These are phyloP conservation scores for Rhinolophus sinicus DNA, from an alignment of 2,113 vertebrate species.

Conservation along the genomic window DNA sequence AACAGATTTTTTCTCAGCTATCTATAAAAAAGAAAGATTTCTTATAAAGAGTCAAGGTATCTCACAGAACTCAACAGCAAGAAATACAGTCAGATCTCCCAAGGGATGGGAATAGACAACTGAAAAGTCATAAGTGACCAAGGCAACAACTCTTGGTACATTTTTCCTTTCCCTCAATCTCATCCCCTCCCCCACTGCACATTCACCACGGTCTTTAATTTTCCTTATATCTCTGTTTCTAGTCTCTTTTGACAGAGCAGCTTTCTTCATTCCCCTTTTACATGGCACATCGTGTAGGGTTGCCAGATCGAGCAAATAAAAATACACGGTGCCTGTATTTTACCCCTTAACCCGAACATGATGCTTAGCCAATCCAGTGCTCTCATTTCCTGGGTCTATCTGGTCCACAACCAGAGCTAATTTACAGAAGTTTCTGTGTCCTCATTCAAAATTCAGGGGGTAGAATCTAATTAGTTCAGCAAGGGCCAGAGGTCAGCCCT, in stretches of 20 bases:
- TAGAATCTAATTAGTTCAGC: neutral
- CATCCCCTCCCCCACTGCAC: neutral
- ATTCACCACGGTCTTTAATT: neutral
- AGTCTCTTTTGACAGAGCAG: neutral
- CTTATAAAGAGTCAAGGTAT: neutral
- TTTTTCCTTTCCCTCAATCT: neutral
- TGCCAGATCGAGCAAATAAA: conserved; percentile 25
- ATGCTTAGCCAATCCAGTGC: neutral
- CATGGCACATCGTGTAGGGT: neutral
- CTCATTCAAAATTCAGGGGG: neutral
- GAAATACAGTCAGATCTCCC: neutral
- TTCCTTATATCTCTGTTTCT: neutral
- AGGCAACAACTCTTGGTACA: neutral
- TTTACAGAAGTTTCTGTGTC: neutral
- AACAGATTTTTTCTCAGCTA: neutral
- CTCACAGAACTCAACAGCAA: neutral
- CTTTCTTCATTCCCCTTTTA: neutral
- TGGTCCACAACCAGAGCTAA: neutral
- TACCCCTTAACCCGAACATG: neutral
- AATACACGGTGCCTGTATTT: neutral
- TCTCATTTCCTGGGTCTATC: conserved; percentile 8
- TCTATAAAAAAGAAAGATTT: neutral
- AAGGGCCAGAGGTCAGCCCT: neutral
- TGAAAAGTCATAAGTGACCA: neutral
- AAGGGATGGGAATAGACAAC: neutral